Conservation (phyloP, 2,888 invertebrate species). For the Leucoptera coffeella region DNA sequence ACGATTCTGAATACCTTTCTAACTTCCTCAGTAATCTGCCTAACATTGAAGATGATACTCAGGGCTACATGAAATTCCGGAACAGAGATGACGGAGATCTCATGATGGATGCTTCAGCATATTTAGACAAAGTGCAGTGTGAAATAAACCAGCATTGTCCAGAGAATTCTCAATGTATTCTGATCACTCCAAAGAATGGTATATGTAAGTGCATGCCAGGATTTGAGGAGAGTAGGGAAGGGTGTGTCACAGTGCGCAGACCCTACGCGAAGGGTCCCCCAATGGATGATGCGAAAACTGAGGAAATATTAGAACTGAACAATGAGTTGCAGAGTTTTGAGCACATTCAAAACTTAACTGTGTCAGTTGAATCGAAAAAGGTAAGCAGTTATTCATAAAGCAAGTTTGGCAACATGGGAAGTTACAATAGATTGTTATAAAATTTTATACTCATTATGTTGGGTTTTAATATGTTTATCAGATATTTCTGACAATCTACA, state of each 20-base stretch:
- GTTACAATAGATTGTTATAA: no score
- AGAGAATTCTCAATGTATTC: slow-evolving; percentile 64
- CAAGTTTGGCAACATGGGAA: no score
- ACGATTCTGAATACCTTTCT: slow-evolving; percentile 29
- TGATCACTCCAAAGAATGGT: slow-evolving; percentile 52
- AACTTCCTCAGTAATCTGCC: slow-evolving; percentile 35
- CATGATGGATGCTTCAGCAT: slow-evolving; percentile 43
- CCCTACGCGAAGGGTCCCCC: slow-evolving; percentile 37
- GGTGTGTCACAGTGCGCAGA: slow-evolving; percentile 23
- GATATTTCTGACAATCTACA: no score
- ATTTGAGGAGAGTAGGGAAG: slow-evolving; percentile 39
- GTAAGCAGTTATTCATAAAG: no score
- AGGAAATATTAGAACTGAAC: slow-evolving; percentile 16
- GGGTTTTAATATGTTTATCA: no score
- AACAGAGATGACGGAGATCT: slow-evolving; percentile 34
- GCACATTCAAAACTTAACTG: slow-evolving; percentile 58
- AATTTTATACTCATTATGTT: no score
- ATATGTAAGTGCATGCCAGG: slow-evolving; percentile 67
- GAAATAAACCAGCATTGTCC: slow-evolving; percentile 56
- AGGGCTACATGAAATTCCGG: slow-evolving; percentile 27
- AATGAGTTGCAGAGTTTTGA: no score
- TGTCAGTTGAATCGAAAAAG: slow-evolving; percentile 70
- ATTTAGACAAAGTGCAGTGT: slow-evolving; percentile 50
- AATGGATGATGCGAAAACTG: slow-evolving; percentile 21
- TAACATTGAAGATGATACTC: slow-evolving; percentile 23